Evolutionary conservation across 2,113 vertebrate species (phyloP).

Genomic region (Platichthys flesus): DNA sequence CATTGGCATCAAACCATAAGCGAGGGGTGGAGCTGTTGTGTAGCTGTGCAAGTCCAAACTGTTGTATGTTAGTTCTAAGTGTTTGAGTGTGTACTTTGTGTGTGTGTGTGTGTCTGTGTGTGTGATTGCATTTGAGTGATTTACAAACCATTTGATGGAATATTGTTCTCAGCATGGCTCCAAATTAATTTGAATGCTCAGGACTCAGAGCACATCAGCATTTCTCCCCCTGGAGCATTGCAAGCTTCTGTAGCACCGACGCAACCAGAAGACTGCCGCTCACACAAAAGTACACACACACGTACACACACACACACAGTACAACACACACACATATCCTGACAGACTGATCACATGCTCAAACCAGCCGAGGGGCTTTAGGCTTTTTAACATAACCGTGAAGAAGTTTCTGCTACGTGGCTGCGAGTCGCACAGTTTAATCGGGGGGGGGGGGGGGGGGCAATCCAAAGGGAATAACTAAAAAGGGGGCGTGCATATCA

Average conservation of each 20-base stretch:
- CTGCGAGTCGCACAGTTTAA: slow-evolving; percentile 54
- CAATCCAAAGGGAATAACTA: slow-evolving; percentile 43
- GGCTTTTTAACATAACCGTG: slow-evolving; percentile 33
- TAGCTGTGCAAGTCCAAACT: neutral
- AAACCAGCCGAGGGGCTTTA: slow-evolving; percentile 46
- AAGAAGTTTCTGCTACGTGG: slow-evolving; percentile 40
- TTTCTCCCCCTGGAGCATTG: slow-evolving; percentile 25
- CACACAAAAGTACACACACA: neutral
- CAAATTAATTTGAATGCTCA: slow-evolving; percentile 74
- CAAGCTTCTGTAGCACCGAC: slow-evolving; percentile 18
- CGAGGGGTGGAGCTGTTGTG: slow-evolving; percentile 6
- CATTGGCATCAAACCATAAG: slow-evolving; percentile 27
- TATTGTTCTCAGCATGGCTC: slow-evolving; percentile 69
- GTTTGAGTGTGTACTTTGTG: neutral
- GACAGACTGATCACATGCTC: neutral
- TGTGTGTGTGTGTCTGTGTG: neutral
- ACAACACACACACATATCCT: slow-evolving; percentile 4
- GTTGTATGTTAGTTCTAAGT: neutral
- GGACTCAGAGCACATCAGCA: slow-evolving; percentile 55
- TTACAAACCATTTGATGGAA: slow-evolving; percentile 68
- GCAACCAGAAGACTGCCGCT: neutral
- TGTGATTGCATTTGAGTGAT: slow-evolving; percentile 23
- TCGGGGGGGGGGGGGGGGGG: too few relatives aligned
- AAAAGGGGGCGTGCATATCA: slow-evolving; percentile 48
- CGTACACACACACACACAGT: neutral